Base-by-base conservation (phyloP, 1,140 invertebrate species). In the Argopecten irradians region DNA sequence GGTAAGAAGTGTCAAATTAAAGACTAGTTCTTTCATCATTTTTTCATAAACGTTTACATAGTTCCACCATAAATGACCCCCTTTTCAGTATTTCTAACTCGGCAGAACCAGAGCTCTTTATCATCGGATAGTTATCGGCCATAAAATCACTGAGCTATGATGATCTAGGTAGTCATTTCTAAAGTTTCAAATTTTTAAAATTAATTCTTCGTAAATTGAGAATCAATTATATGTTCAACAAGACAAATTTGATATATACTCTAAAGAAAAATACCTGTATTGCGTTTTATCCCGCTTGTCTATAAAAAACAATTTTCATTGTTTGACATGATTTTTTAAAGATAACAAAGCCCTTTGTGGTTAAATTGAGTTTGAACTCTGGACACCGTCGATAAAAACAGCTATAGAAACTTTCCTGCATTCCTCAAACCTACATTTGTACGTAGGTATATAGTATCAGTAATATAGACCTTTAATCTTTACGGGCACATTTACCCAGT, bases 141-240 rank as follows among this genome's bases (percentile, higher is more conserved):
- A 22, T 28, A 1, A 71, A 71, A 71, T 71, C 55, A 71, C 55
- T 71, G 55, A 71, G 16, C 55, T 71, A n/a, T 46, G 43, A 46
- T 46, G 19, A 46, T 46, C 43, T 22, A 46, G 13, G 22, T 46
- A 46, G 43, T 19, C 36, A 46, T 71, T 71, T 28, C n/a, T 3
- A 71, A n/a, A 71, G 55, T 71, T 71, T 71, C 55, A 71, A 71
- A 71, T 71, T 71, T 71, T n/a, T 71, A 71, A 28, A 71, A 71
- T 71, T 71, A 71, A 71, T 71, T 71, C n/a, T 71, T 2, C 28
- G 55, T 71, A 71, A 71, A 1, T 3, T 0, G n/a, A 71, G 55
- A 71, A 71, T 71, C 55, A 71, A 71, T 71, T 71, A 28, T 71
- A n/a, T 71, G 55, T 71, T 28, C 55, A 28, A 28, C 55, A 28